phyloP scores from a whole-genome alignment of 2,888 invertebrate species.

The Cantharis rustica region DNA sequence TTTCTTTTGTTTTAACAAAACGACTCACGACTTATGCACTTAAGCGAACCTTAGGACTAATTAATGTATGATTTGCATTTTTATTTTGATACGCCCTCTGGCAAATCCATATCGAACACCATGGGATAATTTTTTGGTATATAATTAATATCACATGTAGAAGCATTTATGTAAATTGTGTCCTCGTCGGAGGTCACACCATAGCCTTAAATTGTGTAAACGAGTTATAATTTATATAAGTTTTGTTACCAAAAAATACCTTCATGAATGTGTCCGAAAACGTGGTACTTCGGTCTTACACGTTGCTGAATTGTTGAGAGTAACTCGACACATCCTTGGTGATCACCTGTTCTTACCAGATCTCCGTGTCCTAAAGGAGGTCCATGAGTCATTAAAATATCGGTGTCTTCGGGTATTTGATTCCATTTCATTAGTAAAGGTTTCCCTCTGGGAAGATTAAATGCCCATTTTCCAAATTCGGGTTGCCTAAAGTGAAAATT shows the following conservation, averaged over 20 bases:
- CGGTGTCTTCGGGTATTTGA: constrained; percentile 73
- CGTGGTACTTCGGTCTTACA: constrained; percentile 81
- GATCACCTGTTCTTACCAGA: constrained; percentile 70
- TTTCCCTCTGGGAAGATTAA: constrained; percentile 75
- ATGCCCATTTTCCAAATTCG: constrained; percentile 81
- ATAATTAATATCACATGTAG: constrained; percentile 81
- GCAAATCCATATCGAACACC: constrained; percentile 75
- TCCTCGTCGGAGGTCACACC: constrained; percentile 81
- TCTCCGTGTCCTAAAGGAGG: constrained; percentile 86
- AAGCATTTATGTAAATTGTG: constrained; percentile 82
- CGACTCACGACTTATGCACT: neutral
- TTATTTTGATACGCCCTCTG: constrained; percentile 36
- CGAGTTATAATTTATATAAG: neutral
- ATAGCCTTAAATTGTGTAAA: constrained; percentile 62
- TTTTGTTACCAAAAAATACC: constrained; percentile 51
- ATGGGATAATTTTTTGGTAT: constrained; percentile 76
- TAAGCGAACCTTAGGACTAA: neutral
- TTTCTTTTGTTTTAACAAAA: neutral
- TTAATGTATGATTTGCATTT: neutral
- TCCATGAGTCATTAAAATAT: constrained; percentile 80
- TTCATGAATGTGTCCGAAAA: constrained; percentile 89
- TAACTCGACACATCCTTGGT: constrained; percentile 83
- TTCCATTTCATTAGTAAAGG: constrained; percentile 79
- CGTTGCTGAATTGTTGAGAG: constrained; percentile 75
- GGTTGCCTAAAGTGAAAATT: constrained; percentile 67